These are phyloP conservation scores for Naso thynnoides DNA, from an alignment of 2,797 vertebrate genomes.

Conservation along the genomic window DNA sequence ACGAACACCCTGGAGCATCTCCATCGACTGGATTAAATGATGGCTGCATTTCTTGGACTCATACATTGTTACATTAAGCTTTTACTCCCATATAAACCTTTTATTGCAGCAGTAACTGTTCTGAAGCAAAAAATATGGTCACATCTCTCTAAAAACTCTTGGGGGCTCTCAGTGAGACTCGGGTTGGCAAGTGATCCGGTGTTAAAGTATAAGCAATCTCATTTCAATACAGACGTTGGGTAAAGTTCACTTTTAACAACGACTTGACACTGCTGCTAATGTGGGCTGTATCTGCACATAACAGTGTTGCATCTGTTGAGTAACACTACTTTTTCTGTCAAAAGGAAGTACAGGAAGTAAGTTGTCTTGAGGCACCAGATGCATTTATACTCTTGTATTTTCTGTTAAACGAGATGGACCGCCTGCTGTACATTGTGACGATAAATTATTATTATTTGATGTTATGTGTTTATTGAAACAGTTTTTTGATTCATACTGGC, in stretches of 20 bases:
- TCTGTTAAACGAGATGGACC: no score
- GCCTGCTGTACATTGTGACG: not conserved
- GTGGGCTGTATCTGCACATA: not conserved
- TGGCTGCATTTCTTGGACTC: constrained; percentile 37
- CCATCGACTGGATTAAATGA: constrained; percentile 14
- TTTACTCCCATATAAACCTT: constrained; percentile 45
- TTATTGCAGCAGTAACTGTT: constrained; percentile 27
- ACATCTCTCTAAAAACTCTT: not conserved
- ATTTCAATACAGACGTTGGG: constrained; percentile 7
- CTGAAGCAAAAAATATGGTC: constrained; percentile 17
- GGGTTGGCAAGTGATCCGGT: constrained; percentile 7
- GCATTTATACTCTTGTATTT: no score
- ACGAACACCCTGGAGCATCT: constrained; percentile 5
- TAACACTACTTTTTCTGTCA: not conserved
- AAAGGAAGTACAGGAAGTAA: not conserved
- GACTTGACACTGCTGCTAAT: not conserved
- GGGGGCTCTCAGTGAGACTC: not conserved
- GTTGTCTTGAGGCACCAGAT: not conserved
- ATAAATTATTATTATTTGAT: not conserved
- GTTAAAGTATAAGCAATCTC: not conserved
- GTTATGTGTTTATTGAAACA: not conserved
- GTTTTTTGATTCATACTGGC: not conserved
- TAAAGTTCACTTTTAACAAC: not conserved
- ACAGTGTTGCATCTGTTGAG: no score
- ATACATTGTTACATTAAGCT: constrained; percentile 37